Conservation (phyloP, 2,797 vertebrate species). For the Sebastes itinus region DNA sequence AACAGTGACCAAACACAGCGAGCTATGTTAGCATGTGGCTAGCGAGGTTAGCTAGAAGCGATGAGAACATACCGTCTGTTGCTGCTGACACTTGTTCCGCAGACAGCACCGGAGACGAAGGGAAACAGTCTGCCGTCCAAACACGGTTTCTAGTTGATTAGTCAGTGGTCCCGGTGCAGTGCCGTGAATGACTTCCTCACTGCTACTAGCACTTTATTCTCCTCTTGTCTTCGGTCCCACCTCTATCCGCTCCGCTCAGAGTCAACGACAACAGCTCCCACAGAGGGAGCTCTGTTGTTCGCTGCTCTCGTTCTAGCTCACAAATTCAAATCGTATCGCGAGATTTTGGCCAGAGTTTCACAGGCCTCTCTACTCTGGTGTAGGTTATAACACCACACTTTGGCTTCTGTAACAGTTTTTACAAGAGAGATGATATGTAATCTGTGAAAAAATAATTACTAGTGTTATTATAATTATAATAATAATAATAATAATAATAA, state of each 20-base stretch:
- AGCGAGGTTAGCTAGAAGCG: conserved; percentile 65
- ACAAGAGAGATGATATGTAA: neutral
- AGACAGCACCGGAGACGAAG: conserved; percentile 16
- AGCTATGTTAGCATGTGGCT: conserved; percentile 62
- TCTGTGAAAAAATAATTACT: neutral
- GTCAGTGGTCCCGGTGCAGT: neutral
- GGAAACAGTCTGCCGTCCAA: neutral
- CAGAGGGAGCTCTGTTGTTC: conserved; percentile 67
- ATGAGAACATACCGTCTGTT: conserved; percentile 77
- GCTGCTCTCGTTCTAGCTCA: conserved; percentile 62
- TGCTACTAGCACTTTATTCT: conserved; percentile 46
- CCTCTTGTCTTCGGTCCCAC: conserved; percentile 62
- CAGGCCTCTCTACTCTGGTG: neutral
- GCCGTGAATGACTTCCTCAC: conserved; percentile 38
- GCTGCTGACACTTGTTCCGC: conserved; percentile 59
- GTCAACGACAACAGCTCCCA: conserved; percentile 56
- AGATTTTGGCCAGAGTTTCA: conserved; percentile 47
- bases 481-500: neutral
- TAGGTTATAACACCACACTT: neutral
- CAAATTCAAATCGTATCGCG: conserved; percentile 80
- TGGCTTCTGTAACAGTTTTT: neutral
- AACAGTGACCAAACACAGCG: conserved; percentile 42
- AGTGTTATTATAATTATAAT: neutral
- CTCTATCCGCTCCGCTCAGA: conserved; percentile 65
- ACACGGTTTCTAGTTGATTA: neutral